phyloP scores from a whole-genome alignment of 2,113 vertebrate genomes.

The Salvelinus alpinus region DNA sequence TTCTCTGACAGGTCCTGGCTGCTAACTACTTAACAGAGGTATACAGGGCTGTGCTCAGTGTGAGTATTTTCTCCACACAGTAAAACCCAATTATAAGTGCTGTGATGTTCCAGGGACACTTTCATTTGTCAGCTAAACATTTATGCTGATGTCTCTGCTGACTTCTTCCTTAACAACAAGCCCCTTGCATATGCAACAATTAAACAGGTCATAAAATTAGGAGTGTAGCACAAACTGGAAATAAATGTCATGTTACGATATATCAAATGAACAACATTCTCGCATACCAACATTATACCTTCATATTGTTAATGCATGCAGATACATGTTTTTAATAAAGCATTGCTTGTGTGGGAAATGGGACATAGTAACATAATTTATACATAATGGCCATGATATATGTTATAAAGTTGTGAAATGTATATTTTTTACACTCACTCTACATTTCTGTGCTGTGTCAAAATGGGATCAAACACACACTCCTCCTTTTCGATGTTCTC shows the following conservation, averaged over 20 bases:
- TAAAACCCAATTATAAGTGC: slow-evolving; percentile 41
- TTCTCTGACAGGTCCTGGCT: background rate
- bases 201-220: slow-evolving; percentile 26
- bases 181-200: slow-evolving; percentile 30
- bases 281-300: too few relatives aligned
- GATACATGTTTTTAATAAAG: too few relatives aligned
- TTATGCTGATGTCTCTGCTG: slow-evolving; percentile 37
- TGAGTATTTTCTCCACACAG: slow-evolving; percentile 15
- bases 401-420: too few relatives aligned
- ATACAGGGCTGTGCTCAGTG: slow-evolving; percentile 8
- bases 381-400: too few relatives aligned
- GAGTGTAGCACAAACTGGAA: slow-evolving; percentile 62
- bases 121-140: slow-evolving; percentile 44
- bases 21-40: slow-evolving; percentile 17
- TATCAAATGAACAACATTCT: too few relatives aligned
- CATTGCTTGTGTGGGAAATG: too few relatives aligned
- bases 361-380: too few relatives aligned
- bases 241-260: background rate
- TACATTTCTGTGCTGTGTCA: background rate
- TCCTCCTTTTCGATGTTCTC: slow-evolving; percentile 77
- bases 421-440: background rate
- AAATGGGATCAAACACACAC: background rate
- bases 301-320: too few relatives aligned
- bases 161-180: slow-evolving; percentile 16
- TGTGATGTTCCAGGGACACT: slow-evolving; percentile 8